phyloP scores from a whole-genome alignment of 2,113 vertebrate genomes.

The Synodontis membranacea region DNA sequence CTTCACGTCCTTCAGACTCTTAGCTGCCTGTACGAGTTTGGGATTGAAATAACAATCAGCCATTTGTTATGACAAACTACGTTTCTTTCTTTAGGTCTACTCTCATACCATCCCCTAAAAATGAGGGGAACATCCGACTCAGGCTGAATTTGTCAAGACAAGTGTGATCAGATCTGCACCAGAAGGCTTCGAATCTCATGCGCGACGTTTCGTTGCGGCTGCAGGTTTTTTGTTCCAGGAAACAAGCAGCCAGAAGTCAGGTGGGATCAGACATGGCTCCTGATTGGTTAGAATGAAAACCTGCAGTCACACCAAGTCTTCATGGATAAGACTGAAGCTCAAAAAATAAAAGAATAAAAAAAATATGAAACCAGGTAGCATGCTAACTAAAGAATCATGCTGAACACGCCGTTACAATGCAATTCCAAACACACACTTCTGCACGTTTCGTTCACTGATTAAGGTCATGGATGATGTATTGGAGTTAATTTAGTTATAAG shows the following conservation, averaged over 20 bases:
- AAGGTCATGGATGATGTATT: neutral
- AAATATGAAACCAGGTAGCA: neutral
- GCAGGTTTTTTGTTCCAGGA: neutral
- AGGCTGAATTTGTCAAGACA: neutral
- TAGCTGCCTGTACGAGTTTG: conserved; percentile 12
- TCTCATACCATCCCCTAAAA: neutral
- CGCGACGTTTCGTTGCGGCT: neutral
- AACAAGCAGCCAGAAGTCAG: neutral
- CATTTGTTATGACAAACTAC: neutral
- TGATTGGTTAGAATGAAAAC: neutral
- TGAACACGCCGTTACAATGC: conserved; percentile 1
- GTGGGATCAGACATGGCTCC: neutral
- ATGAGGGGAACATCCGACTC: neutral
- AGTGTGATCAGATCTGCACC: neutral
- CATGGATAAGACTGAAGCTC: neutral
- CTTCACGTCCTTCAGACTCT: neutral
- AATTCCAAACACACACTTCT: conserved; percentile 18
- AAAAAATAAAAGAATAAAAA: neutral
- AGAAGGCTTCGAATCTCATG: neutral
- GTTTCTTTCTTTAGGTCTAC: neutral
- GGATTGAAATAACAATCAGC: neutral
- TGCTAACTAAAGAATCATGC: neutral
- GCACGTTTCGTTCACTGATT: conserved; percentile 1
- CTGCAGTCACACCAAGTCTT: neutral
- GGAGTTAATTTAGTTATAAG: neutral